These are phyloP conservation scores for Sterna hirundo DNA, from an alignment of 2,113 vertebrate genomes.

Conservation along the genomic window DNA sequence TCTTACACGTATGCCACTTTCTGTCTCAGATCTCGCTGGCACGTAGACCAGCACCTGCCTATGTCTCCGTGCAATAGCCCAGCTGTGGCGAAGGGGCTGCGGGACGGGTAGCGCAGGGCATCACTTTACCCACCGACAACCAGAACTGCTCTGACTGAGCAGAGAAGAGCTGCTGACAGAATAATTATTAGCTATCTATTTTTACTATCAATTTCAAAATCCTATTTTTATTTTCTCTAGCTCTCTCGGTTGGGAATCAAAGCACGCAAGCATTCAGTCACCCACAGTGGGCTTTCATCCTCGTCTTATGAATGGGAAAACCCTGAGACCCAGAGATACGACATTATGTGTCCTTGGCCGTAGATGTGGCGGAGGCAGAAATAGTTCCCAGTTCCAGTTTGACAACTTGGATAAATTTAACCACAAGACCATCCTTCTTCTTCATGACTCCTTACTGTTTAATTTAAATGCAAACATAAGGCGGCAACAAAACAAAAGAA, in stretches of 20 bases:
- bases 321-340: neutral
- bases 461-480: neutral
- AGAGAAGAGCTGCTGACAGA: neutral
- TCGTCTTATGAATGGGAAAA: neutral
- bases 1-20: neutral
- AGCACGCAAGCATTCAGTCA: neutral
- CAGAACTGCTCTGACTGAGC: neutral
- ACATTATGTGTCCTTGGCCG: neutral
- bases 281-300: neutral
- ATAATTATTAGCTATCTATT: neutral
- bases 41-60: neutral
- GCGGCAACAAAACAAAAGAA: neutral
- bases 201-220: neutral
- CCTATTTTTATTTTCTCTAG: neutral
- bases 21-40: neutral
- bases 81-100: neutral
- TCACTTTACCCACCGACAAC: neutral
- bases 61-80: neutral
- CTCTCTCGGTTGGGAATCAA: neutral
- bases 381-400: neutral
- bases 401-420: neutral
- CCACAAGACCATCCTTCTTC: neutral
- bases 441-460: neutral
- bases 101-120: neutral
- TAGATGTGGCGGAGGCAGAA: neutral